Base-by-base conservation (phyloP, 2,113 vertebrate genomes). In the Marcusenius ussheri region DNA sequence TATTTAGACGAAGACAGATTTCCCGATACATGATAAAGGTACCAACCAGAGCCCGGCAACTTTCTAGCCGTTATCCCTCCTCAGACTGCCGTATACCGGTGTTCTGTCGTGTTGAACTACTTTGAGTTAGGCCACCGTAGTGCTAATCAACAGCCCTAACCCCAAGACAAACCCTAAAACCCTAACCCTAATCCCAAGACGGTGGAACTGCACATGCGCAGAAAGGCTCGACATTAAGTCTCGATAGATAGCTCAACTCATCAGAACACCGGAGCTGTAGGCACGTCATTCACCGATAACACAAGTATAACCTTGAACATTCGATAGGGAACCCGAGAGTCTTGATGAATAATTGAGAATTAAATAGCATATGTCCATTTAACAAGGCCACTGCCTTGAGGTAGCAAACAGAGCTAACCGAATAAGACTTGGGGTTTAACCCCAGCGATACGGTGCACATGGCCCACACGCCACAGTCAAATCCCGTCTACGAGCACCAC, bases 401-500 rank as follows among this genome's bases (percentile, higher is more conserved):
- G 27, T 39, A 39, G 15, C 2, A 77, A 39, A 3, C 13, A 15
- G 31, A 19, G 70, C 13, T 27, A 17, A 77, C 4, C 70, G 35
- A 35, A 1, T 19, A 15, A 35, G 4, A 77, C 70, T 7, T 11
- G 2, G 11, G 11, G 1, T 24, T 11, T 10, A 8, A 39, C 7
- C 17, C 24, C 19, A 10, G 39, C 1, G 3, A 8, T 19, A 19
- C 35, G 92, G 94, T 92, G 95, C 96, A 92, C 96, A 95, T 95
- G 96, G 91, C 74, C 74, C 91, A 93, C 95, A 95, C 94, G 95
- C 93, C n/a, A 51, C 58, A 27, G 45, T 46, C 19, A 51, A 2
- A 31, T 66, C 49, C 6, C 58, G 19, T n/a, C 42, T 17, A 42
- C 35, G 13, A 17, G 5, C 31, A 80, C 31, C 35, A 80, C 31